Evolutionary conservation across 2,888 invertebrate genomes (phyloP).

Genomic region (Apamea sordens): DNA sequence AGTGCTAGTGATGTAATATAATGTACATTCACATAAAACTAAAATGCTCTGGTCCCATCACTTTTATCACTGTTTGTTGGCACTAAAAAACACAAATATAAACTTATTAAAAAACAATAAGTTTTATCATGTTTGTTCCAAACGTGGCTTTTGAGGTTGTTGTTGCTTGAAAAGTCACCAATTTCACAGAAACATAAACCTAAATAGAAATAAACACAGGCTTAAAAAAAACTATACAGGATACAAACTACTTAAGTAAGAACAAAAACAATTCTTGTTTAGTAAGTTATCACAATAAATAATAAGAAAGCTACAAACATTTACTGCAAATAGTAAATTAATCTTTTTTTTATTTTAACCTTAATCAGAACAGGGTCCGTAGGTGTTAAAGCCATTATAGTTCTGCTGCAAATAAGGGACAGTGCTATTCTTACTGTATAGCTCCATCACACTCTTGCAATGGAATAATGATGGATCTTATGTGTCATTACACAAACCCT

Average conservation of each 20-base stretch:
- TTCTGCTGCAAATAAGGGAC: not conserved
- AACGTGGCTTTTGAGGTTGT: conserved; percentile 34
- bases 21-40: conserved; percentile 12
- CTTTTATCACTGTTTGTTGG: conserved; percentile 9
- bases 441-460: conserved; percentile 4
- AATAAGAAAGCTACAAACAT: not conserved
- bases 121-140: conserved; percentile 32
- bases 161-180: conserved; percentile 5
- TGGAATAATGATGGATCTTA: not conserved
- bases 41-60: not conserved
- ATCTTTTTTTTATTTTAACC: not conserved
- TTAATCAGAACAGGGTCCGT: too few relatives aligned
- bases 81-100: conserved; percentile 21
- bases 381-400: not conserved
- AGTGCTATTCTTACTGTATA: not conserved
- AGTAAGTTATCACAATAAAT: not conserved
- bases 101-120: conserved; percentile 16
- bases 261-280: conserved; percentile 1
- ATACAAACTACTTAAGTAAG: not conserved
- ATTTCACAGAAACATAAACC: conserved; percentile 17
- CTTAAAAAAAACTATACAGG: conserved; percentile 8
- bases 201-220: conserved; percentile 20
- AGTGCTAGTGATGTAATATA: not conserved
- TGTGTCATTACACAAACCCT: not conserved
- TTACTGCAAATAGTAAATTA: not conserved